Percentiles rank a stretch among this genome's conserved stretches.
Conservation (phyloP, 2,888 invertebrate species). For the Apoda limacodes region DNA sequence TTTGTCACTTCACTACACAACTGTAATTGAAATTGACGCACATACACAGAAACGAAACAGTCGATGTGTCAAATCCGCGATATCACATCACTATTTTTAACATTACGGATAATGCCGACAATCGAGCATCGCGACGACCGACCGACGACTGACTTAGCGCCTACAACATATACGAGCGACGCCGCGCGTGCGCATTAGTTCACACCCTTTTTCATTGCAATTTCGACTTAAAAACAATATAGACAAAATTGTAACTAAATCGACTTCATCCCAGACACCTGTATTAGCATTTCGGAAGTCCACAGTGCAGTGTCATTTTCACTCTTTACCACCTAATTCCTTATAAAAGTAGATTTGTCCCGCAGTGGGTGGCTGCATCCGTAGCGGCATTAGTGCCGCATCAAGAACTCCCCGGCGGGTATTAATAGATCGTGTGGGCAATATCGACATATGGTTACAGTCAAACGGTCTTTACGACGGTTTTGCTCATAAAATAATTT, state of each 20-base stretch:
- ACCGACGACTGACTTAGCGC: conserved; percentile 38
- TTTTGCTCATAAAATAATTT: no score
- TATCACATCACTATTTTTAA: conserved; percentile 44
- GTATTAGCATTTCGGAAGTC: conserved; percentile 59
- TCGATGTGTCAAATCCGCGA: conserved; percentile 26
- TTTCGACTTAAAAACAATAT: conserved; percentile 18
- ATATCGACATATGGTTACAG: conserved; percentile 14
- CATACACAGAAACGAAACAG: no score
- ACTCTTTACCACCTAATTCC: conserved; percentile 59
- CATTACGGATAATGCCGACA: no score
- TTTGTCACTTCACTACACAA: no score
- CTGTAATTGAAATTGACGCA: no score
- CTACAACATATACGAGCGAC: conserved; percentile 27
- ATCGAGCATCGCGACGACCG: conserved; percentile 29
- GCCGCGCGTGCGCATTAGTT: conserved; percentile 30
- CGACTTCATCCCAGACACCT: conserved; percentile 42
- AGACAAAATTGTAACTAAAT: conserved; percentile 21
- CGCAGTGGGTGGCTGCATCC: conserved; percentile 24
- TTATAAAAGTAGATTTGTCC: conserved; percentile 61
- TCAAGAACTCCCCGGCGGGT: conserved; percentile 16
- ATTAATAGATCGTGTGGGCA: conserved; percentile 20
- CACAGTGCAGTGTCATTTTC: conserved; percentile 66
- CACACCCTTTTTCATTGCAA: conserved; percentile 24
- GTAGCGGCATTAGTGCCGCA: no score
- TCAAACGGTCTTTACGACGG: no score